Evolutionary conservation across 2,888 invertebrate genomes (phyloP), one percentile per base, ranked within the genome.

Genomic region (Tetramorium bicarinatum): DNA sequence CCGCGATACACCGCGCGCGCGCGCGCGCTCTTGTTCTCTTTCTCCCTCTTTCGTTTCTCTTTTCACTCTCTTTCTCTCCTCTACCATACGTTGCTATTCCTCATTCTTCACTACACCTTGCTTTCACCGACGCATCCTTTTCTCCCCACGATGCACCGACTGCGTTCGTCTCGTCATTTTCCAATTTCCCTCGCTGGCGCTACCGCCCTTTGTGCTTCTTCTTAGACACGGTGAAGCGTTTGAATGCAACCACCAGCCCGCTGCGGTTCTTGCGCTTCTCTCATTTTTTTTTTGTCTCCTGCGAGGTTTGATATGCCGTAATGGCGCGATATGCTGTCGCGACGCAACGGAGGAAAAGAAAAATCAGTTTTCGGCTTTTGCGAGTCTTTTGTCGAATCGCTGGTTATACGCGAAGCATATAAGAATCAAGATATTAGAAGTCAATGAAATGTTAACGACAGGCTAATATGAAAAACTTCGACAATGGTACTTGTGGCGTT

Each of bases 141-240:
- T 83, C 83, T 84, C 83, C 82, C 85, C 84, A 34, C 29, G 84
- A 85, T 87, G 82, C 86, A 87, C 81, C 77, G 82, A 52, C 69
- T 76, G 49, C 82, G 71, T 85, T 88, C 85, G 79, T 80, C 90
- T 90, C 90, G 90, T 90, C 88, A 90, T 90, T 90, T 90, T 90
- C 88, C 90, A 90, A 90, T 90, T 90, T 88, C 90, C 88, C 90
- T 87, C 87, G 66, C 85, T 83, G 85, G 81, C 87, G 85, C 88
- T 85, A 88, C 84, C 88, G 82, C 85, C 85, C 90, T 90, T 90
- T 90, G 88, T 90, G 87, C 85, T 85, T 81, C 85, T 90, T 89
- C 90, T 90, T 89, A 89, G 90, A 90, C 86, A 82, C 84, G 87
- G 84, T 87, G 89, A 85, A 90, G 85, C 89, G 90, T 90, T 90